phyloP scores from a whole-genome alignment of 2,888 invertebrate species.

The Paralinhomoeus sp. region DNA sequence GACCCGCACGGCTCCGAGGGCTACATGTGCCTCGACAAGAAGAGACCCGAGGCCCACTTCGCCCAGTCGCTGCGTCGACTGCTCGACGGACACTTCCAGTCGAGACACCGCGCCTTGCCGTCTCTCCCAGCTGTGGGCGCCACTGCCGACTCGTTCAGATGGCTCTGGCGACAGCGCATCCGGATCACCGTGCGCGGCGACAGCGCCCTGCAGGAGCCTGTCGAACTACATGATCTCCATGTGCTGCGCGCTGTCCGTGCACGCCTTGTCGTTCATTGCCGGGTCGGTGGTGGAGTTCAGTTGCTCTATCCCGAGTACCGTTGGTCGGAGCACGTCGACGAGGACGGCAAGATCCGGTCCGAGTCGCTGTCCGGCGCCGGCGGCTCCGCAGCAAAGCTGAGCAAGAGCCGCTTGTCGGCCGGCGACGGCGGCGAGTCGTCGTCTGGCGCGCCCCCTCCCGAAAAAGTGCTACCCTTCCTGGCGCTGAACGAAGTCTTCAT shows the following conservation, averaged over 20 bases:
- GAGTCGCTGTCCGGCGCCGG: no score
- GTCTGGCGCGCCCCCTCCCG: no score
- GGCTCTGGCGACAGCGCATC: conserved; percentile 68
- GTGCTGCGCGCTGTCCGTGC: no score
- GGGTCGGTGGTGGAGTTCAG: no score
- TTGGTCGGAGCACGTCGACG: no score
- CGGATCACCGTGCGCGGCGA: conserved; percentile 56
- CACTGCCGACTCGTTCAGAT: conserved; percentile 30
- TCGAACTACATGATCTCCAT: conserved; percentile 48
- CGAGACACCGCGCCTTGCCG: conserved; percentile 31
- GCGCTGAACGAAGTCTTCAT: conserved; percentile 96
- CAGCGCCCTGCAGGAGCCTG: conserved; percentile 39
- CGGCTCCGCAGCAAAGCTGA: no score
- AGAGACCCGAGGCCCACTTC: conserved; percentile 38
- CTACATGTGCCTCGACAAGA: conserved; percentile 59
- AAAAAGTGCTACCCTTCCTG: conserved; percentile 53
- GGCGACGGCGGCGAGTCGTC: no score
- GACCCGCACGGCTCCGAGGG: conserved; percentile 70
- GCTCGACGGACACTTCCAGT: conserved; percentile 38
- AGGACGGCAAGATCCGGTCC: no score
- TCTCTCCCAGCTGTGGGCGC: not conserved
- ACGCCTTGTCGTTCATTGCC: no score
- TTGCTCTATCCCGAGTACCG: no score
- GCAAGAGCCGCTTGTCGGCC: no score
- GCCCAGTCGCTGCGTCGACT: conserved; percentile 46